Base-by-base conservation (phyloP, 2,888 invertebrate species). In the Ormyrus labotus region DNA sequence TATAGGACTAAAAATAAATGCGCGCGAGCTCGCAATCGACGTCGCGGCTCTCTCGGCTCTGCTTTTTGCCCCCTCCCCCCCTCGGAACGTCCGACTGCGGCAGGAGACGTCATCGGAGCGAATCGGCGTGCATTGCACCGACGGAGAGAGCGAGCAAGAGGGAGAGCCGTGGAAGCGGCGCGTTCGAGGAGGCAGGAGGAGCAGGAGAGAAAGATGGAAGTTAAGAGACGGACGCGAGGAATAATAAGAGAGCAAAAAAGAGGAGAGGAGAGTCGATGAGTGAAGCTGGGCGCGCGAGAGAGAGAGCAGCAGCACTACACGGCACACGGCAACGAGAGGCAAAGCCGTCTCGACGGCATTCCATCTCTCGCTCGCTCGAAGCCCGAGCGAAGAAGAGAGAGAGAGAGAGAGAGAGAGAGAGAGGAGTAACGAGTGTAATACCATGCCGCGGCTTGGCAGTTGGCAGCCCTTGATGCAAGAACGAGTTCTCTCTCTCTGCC, bases 331-430 rank as follows among this genome's bases (percentile, higher is more conserved):
- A 76, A 65, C 58, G 57, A 67, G 57, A 67, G 47, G 75, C 81
- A 76, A 81, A 82, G 80, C 69, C 80, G 82, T 78, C 82, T 81
- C 82, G 82, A 82, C 82, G 81, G 82, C 82, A 82, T 82, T 82
- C 82, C 82, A 82, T 82, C 80, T 82, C 80, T 80, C 75, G 82
- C 80, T 65, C 51, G 77, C 61, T 10, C 74, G 60, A 34, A 47
- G 77, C 61, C 13, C 74, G 60, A 34, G 51, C 58, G 47, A 8
- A 45, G 9, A 45, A 51, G 58, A 67, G 57, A 70, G 70, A 64
- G 71, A 53, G 48, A 51, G 58, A 67, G 57, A 70, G 70, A 64
- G 71, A 53, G 48, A 10, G 69, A 47, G 13, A n/a, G 68, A 72
- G 61, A 58, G 47, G 65, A 64, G 72, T 75, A 79, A 81, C 75